Base-by-base conservation (phyloP, 1,140 invertebrate species). In the Lethrus apterus region DNA sequence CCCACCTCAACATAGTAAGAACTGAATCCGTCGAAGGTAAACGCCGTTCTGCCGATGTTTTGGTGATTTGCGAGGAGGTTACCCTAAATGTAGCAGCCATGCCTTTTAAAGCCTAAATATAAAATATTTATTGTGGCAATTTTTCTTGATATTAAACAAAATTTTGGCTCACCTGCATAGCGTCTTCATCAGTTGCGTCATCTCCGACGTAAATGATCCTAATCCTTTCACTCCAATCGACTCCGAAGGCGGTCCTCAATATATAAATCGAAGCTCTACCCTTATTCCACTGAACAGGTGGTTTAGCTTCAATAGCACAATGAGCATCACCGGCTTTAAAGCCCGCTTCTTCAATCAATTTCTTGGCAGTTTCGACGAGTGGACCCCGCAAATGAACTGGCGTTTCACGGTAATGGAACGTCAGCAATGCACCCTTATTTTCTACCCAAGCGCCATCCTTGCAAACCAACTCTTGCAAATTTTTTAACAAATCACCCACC, bases 41-140 rank as follows among this genome's bases (percentile, higher is more conserved):
- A 50, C 89, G 81, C 32, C 86, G 75, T 61, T 92, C 86, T 0
- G 89, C 89, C 1, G 83, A 83, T 1, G 89, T 92, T 53, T 84
- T 83, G n/a, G 86, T 83, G 52, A 89, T 88, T 52, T 83, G 76
- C 2, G 86, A 89, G 0, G 84, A 84, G 0, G 86, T 83, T 2
- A 93, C 85, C 20, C 89, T 77, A 74, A 93, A 93, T 4, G 89
- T 92, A 0, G 86, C 83, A 2, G 89, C 89, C 86, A 93, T 91
- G 63, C 86, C 86, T 74, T 89, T 88, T 10, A 89, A 63, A 3
- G 86, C 83, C 84, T 88, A 54, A 19, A 65, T 54, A 56, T 9
- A 44, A 30, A 19, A 33, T 31, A 14, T 5, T n/a, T 9, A 23
- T 21, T 7, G 5, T 26, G 24, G 24, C n/a, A n/a, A n/a, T n/a